phyloP scores from a whole-genome alignment of 2,113 vertebrate genomes.

The Chauna torquata region DNA sequence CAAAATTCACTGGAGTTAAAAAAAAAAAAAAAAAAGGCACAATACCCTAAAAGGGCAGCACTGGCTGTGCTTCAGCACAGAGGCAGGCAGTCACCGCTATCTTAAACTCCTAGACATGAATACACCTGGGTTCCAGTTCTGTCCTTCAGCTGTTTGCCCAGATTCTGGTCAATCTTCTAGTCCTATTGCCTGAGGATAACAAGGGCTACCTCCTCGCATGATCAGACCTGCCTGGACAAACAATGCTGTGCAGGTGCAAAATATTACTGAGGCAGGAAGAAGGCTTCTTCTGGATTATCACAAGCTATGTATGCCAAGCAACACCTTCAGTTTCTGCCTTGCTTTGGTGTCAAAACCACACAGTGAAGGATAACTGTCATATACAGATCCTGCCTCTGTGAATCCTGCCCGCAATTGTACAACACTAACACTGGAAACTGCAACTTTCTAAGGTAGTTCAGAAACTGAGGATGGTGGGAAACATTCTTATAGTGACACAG shows the following conservation, averaged over 20 bases:
- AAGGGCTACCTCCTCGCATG: background rate
- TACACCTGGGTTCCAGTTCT: background rate
- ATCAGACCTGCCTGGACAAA: background rate
- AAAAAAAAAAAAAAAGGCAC: background rate
- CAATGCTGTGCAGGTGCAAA: background rate
- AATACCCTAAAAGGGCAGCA: background rate
- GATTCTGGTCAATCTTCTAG: background rate
- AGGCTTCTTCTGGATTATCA: background rate
- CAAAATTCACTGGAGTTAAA: background rate
- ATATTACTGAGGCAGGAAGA: background rate
- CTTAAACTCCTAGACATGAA: background rate
- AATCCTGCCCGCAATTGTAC: background rate
- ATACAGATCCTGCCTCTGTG: background rate
- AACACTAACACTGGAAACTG: background rate
- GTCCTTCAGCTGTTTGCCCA: background rate
- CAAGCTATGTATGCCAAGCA: background rate
- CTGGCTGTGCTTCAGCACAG: background rate
- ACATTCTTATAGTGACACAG: rapidly evolving
- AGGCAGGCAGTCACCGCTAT: background rate
- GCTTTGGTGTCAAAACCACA: background rate
- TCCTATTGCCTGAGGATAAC: background rate
- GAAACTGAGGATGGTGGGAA: background rate
- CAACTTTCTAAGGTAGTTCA: background rate
- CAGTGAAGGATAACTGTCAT: background rate
- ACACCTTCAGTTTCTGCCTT: background rate